Evolutionary conservation across 2,797 vertebrate genomes (phyloP).

Genomic region (Etheostoma nigrum): DNA sequence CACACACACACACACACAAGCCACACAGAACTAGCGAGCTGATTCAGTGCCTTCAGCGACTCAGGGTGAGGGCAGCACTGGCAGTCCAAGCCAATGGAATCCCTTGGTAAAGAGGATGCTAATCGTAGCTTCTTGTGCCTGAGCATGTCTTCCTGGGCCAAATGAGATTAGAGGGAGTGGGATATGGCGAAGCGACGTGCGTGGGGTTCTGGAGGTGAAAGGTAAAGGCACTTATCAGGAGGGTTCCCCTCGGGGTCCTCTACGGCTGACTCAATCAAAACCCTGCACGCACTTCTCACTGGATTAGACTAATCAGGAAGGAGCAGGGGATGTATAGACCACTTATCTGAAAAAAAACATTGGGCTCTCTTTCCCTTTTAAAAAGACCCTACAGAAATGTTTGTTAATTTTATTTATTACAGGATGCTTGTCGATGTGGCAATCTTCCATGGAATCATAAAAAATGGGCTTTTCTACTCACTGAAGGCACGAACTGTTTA

Average conservation of each 20-base stretch:
- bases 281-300: conserved; percentile 86
- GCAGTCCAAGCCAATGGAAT: conserved; percentile 73
- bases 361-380: conserved; percentile 86
- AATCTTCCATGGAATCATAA: conserved; percentile 90
- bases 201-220: conserved; percentile 89
- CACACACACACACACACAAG: conserved; percentile 19
- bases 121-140: conserved; percentile 84
- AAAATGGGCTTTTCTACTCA: conserved; percentile 82
- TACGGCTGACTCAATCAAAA: conserved; percentile 88
- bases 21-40: conserved; percentile 59
- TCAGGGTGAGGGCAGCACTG: conserved; percentile 71
- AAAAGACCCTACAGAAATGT: conserved; percentile 91
- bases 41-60: conserved; percentile 68
- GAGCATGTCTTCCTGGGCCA: conserved; percentile 86
- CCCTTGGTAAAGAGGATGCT: conserved; percentile 83
- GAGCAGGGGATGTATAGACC: conserved; percentile 87
- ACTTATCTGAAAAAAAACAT: conserved; percentile 88
- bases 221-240: conserved; percentile 91
- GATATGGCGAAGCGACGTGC: conserved; percentile 76
- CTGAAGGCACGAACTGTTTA: conserved; percentile 85
- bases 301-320: conserved; percentile 91
- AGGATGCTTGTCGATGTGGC: conserved; percentile 87
- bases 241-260: conserved; percentile 83
- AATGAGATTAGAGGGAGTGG: conserved; percentile 86
- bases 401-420: conserved; percentile 91